A percentile compares a stretch with the other conserved stretches of the same genome.
phyloP scores from a whole-genome alignment of 2,888 invertebrate species.

The Alloplasta piceator region DNA sequence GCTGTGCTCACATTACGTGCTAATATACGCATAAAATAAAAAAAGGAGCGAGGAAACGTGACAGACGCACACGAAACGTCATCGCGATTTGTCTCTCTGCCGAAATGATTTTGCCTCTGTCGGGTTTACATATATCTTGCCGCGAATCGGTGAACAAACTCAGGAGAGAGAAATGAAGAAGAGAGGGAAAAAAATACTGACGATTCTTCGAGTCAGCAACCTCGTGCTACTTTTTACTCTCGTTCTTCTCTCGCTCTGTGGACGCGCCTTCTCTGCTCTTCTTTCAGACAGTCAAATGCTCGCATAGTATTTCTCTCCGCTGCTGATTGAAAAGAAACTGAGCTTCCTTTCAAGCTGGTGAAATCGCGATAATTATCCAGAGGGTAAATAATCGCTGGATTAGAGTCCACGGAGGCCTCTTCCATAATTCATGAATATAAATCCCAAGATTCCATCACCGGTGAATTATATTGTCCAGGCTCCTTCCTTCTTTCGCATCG shows the following conservation, averaged over 20 bases:
- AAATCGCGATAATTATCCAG: conserved; percentile 55
- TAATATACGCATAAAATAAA: neutral
- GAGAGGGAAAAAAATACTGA: conserved; percentile 22
- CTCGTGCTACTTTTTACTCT: conserved; percentile 71
- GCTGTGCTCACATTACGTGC: conserved; percentile 19
- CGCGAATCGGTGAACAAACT: neutral
- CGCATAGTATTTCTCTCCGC: neutral
- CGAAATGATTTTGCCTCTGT: neutral
- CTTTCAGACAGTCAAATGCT: conserved; percentile 7
- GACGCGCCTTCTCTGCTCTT: conserved; percentile 13
- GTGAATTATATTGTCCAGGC: neutral
- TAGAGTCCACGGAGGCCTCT: neutral
- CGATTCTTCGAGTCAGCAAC: conserved; percentile 61
- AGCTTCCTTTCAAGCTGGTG: conserved; percentile 42
- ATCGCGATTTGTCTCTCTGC: conserved; percentile 33
- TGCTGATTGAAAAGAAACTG: conserved; percentile 14
- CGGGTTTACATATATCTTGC: neutral
- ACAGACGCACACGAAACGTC: conserved; percentile 41
- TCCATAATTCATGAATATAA: conserved; percentile 32
- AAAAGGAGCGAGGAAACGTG: conserved; percentile 20
- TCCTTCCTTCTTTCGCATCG: neutral
- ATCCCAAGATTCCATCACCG: conserved; percentile 4
- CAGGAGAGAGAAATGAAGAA: conserved; percentile 11
- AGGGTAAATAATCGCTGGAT: conserved; percentile 32
- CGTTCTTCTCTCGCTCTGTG: conserved; percentile 26